Base-by-base conservation (phyloP, 2,888 invertebrate species). In the Parnassius apollo region DNA sequence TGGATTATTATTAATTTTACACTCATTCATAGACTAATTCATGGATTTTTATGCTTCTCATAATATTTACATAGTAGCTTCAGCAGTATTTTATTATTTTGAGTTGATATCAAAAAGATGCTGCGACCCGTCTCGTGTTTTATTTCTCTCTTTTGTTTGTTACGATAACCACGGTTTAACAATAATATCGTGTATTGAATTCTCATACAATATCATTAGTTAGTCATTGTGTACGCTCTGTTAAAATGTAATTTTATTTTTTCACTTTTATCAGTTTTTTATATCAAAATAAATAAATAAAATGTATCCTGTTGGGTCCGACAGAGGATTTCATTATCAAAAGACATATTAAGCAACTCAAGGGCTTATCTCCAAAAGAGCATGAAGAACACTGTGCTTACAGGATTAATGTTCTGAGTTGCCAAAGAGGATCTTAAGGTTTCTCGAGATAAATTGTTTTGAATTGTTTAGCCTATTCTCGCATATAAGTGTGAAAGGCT, bases 321-420 rank as follows among this genome's bases (percentile, higher is more conserved):
- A 50, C 12, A 18, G 46, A 62, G 55, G 25, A 50, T 62, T 62
- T 59, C 49, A 50, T 58, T 62, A 62, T 59, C 55, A 59, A 62
- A 51, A 54, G 57, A 62, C 57, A 58, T 57, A 55, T 60, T 57
- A 61, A 62, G 45, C 69, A 70, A 62, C 65, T 59, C 35, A 62
- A 61, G 62, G 57, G 61, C 66, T 75, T 75, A 73, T 71, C 73
- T 75, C 65, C 67, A 72, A 73, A 70, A 70, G 65, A 65, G 71
- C 72, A 75, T 72, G 69, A 75, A 72, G 76, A 74, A 77, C 73
- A 72, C 73, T 74, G 71, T 64, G 52, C 61, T 65, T 59, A 57
- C 53, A 54, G 59, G 53, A 65, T 67, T 65, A 65, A 63, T 61
- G 59, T 61, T 61, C 61, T 62, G 52, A 59, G 50, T 56, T 51